Evolutionary conservation across 2,797 vertebrate genomes (phyloP), one percentile per base, ranked within the genome.

Genomic region (Eulemur rubriventer): DNA sequence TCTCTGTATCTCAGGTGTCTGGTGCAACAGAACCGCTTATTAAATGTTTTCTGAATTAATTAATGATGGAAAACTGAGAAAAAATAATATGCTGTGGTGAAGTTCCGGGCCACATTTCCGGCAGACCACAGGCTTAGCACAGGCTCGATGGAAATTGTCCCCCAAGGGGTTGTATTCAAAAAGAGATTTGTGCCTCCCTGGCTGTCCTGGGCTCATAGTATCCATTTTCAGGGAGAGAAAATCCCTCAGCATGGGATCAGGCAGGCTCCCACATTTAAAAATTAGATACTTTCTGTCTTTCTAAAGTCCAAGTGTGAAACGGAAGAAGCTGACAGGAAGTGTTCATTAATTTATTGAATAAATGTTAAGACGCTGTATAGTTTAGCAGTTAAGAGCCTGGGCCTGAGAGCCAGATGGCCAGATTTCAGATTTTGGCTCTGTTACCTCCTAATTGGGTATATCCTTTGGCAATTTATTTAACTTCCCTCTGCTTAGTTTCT

Each of bases 271-370:
- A 76, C 41, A 63, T 76, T 97, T 59, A 67, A 94, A 89, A 91
- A 33, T 41, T 67, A 55, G 72, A 43, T n/a, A 41, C 11, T 8
- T 88, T 89, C 81, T 83, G 90, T 82, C 43, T 83, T 94, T 83
- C 46, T 83, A 67, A 93, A 75, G 52, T 79, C 38, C 4, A 18
- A 87, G 35, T 87, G 48, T 89, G 70, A 95, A 91, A 91, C 1
- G 0, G 52, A 92, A 95, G 79, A 91, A 80, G 41, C 33, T 84
- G 35, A 87, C 0, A 41, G 75, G 84, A 97, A 79, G 69, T 55
- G 7, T 65, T 95, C 65, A 75, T 87, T 92, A 94, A 87, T 92
- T 87, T 92, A 75, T 26, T 96, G 80, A 84, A 90, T 41, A 86
- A 96, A 93, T 93, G 46, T 93, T 94, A 86, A 33, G 73, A 76